A percentile compares a stretch with the other conserved stretches of the same genome.
Conservation (phyloP, 2,113 vertebrate species). For the Neolamprologus kungweensis region DNA sequence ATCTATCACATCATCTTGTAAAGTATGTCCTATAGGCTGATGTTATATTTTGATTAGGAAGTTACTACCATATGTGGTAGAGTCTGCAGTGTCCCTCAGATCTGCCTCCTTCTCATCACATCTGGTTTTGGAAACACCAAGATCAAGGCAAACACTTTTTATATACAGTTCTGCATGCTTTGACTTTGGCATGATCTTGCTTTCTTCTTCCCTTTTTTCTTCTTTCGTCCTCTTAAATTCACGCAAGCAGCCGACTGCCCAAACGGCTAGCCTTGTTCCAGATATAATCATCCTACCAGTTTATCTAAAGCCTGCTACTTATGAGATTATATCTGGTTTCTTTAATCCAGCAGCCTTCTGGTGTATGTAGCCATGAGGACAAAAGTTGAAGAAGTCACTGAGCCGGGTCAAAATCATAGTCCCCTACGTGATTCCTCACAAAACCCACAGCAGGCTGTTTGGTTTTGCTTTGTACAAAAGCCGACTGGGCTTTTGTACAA, state of each 20-base stretch:
- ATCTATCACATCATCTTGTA: neutral
- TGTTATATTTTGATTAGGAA: neutral
- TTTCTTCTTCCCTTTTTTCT: neutral
- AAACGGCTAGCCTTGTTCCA: neutral
- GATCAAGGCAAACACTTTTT: neutral
- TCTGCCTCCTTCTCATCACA: neutral
- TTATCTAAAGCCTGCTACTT: neutral
- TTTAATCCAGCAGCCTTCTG: neutral
- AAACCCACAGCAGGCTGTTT: neutral
- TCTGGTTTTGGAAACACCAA: neutral
- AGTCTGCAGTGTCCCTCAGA: neutral
- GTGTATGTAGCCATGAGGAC: neutral
- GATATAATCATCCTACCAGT: neutral
- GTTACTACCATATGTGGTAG: neutral
- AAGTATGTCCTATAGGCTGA: neutral
- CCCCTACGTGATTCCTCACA: neutral
- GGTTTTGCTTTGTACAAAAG: neutral
- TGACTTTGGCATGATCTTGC: neutral
- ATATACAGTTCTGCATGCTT: neutral
- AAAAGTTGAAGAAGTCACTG: neutral
- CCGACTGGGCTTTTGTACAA: neutral
- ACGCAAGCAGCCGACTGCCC: rapidly evolving
- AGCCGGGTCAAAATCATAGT: neutral
- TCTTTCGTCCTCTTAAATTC: neutral
- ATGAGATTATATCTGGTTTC: neutral